Percentiles rank a stretch among this genome's conserved stretches.
Evolutionary conservation across 35 echinoderm and acorn worm species (phyloP).

Genomic region (Amphiura filiformis): DNA sequence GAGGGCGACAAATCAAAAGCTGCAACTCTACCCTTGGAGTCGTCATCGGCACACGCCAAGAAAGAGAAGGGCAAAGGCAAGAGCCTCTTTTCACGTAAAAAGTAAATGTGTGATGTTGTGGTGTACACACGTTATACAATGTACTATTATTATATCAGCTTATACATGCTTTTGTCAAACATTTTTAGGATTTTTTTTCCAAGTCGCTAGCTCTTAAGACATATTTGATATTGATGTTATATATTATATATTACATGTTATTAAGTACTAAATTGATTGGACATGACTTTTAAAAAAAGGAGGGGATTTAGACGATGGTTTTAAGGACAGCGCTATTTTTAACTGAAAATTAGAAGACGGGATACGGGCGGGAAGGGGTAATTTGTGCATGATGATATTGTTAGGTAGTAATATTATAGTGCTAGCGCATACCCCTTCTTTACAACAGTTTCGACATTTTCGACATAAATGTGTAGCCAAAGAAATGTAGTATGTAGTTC

Average conservation of each 20-base stretch:
- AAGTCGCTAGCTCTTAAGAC: background rate
- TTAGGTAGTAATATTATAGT: background rate
- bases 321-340: background rate
- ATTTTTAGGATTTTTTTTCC: background rate
- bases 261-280: background rate
- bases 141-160: too few species aligned
- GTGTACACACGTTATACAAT: background rate
- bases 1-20: constrained; percentile 26
- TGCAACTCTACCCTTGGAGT: constrained; percentile 21
- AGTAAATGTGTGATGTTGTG: background rate
- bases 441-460: background rate
- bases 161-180: too few species aligned
- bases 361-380: background rate
- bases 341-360: background rate
- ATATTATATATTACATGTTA: constrained; percentile 5
- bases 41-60: background rate
- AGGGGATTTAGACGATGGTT: background rate
- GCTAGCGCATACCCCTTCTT: background rate
- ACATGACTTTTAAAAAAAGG: background rate
- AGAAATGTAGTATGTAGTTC: background rate
- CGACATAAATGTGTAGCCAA: background rate
- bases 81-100: constrained; percentile 4
- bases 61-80: constrained; percentile 28
- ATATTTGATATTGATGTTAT: constrained; percentile 2
- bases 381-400: background rate